Evolutionary conservation across 2,797 vertebrate species (phyloP).

Genomic region (Sebastes trivittatus): DNA sequence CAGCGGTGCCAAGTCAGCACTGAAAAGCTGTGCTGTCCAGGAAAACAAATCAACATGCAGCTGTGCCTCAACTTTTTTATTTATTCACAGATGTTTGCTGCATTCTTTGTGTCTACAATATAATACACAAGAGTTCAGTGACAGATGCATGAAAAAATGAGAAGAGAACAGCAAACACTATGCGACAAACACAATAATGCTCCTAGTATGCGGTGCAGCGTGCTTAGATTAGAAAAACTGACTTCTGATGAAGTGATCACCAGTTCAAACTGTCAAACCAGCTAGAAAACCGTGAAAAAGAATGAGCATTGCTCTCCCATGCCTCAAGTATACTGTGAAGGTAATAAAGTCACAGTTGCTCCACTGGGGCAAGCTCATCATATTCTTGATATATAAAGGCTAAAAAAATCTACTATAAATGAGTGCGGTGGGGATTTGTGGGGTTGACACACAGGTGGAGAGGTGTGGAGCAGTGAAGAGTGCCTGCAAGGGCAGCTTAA

Average conservation of each 20-base stretch:
- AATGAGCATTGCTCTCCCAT: neutral
- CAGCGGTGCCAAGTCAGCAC: slow-evolving; percentile 51
- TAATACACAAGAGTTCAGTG: slow-evolving; percentile 14
- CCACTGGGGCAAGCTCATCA: neutral
- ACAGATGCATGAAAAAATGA: slow-evolving; percentile 21
- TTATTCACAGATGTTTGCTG: slow-evolving; percentile 57
- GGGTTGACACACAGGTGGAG: neutral
- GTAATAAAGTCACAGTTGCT: neutral
- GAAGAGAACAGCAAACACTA: neutral
- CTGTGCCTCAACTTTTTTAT: slow-evolving; percentile 41
- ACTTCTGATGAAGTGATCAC: neutral
- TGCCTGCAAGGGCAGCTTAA: neutral
- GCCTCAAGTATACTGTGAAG: neutral
- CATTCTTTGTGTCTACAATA: slow-evolving; percentile 29
- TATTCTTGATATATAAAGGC: neutral
- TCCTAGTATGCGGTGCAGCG: neutral
- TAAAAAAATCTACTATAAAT: neutral
- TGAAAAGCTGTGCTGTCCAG: slow-evolving; percentile 30
- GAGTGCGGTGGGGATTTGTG: neutral
- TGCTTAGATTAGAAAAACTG: neutral
- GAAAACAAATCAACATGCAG: slow-evolving; percentile 61
- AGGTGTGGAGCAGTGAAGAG: neutral
- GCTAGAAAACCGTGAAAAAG: neutral
- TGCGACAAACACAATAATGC: neutral
- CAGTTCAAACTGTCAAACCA: slow-evolving; percentile 8